Conservation (phyloP, 2,888 invertebrate species). For the Nephrotoma appendiculata region DNA sequence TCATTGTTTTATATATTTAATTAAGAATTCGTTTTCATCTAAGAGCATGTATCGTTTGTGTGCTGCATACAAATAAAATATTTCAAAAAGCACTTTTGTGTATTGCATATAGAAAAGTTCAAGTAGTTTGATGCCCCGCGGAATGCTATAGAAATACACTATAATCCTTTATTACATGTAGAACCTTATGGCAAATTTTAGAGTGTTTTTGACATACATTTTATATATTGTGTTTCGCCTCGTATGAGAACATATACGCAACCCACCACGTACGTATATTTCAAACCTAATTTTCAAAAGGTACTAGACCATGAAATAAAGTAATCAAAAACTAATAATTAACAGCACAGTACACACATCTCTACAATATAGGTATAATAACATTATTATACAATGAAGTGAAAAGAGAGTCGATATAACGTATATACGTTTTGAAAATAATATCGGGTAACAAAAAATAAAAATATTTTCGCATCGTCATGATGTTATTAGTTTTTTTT, state of each 20-base stretch:
- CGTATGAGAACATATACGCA: background rate
- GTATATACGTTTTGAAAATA: background rate
- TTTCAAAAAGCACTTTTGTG: background rate
- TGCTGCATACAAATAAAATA: background rate
- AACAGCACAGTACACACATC: background rate
- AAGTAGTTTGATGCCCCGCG: background rate
- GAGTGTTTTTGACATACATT: background rate
- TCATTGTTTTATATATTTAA: background rate
- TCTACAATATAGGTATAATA: background rate
- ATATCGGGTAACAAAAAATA: background rate
- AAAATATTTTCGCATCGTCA: background rate
- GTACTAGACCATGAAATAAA: background rate
- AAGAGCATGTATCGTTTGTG: background rate
- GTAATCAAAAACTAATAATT: background rate
- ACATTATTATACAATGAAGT: background rate
- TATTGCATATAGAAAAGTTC: background rate
- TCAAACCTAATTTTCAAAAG: background rate
- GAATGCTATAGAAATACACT: background rate
- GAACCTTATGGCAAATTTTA: background rate
- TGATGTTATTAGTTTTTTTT: background rate
- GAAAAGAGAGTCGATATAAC: background rate
- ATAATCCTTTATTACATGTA: background rate
- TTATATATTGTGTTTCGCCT: background rate
- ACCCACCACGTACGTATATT: background rate
- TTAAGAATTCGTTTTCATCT: background rate